Percentiles rank a stretch among this genome's conserved stretches.
Conservation (phyloP, 1,140 invertebrate species). For the Samia ricini region DNA sequence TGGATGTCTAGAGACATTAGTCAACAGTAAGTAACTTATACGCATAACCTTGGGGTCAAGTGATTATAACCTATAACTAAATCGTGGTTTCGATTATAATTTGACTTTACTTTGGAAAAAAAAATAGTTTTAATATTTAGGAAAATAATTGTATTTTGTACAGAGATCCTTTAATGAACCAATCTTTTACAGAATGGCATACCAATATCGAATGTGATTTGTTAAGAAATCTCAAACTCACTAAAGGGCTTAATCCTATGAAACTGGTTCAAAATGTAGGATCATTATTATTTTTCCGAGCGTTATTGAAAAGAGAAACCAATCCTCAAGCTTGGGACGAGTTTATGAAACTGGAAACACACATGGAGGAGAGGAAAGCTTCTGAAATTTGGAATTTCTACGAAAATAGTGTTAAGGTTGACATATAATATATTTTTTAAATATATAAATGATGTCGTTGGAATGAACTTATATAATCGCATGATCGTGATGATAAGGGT, state of each 20-base stretch:
- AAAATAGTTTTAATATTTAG: too few species aligned
- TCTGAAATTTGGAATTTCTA: constrained; percentile 77
- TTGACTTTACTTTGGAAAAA: too few species aligned
- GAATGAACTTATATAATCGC: background rate
- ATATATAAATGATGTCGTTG: background rate
- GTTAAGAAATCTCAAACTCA: constrained; percentile 60
- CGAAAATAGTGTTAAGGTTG: constrained; percentile 76
- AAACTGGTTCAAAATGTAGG: constrained; percentile 63
- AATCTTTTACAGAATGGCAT: constrained; percentile 71
- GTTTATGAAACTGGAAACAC: constrained; percentile 78
- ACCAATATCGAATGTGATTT: constrained; percentile 75
- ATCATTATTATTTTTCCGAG: constrained; percentile 75
- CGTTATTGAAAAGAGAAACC: constrained; percentile 74
- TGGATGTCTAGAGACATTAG: constrained; percentile 50
- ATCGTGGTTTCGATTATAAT: too few species aligned
- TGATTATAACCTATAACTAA: too few species aligned
- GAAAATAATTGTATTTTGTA: too few species aligned
- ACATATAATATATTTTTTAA: background rate
- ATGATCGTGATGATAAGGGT: too few species aligned
- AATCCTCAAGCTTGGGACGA: constrained; percentile 72
- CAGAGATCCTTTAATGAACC: too few species aligned
- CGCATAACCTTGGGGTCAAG: too few species aligned
- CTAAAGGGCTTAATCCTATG: constrained; percentile 50
- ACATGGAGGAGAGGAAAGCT: constrained; percentile 74
- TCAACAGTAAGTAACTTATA: constrained; percentile 38